Percentiles rank a stretch among this genome's conserved stretches.
Conservation (phyloP, 2,797 vertebrate genomes). For the Pempheris klunzingeri region DNA sequence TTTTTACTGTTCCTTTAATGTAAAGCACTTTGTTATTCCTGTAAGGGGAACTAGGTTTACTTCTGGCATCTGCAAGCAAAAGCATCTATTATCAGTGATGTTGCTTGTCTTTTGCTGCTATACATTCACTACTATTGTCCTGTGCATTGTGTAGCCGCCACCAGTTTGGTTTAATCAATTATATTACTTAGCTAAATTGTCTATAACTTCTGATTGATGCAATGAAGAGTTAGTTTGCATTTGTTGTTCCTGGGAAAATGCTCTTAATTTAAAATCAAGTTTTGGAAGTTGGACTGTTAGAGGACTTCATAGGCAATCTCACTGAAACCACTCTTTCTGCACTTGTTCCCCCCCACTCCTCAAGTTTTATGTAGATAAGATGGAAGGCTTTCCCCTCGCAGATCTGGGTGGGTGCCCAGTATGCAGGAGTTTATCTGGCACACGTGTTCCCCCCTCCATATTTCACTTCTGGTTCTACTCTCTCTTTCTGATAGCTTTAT, state of each 20-base stretch:
- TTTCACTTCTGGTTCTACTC: conserved; percentile 83
- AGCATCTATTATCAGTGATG: background rate
- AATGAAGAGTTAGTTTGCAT: background rate
- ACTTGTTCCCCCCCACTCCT: conserved; percentile 12
- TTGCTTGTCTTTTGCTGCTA: conserved; percentile 6
- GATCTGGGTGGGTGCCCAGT: conserved; percentile 76
- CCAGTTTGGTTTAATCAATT: conserved; percentile 13
- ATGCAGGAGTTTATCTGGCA: conserved; percentile 82
- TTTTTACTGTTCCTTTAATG: background rate
- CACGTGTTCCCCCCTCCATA: conserved; percentile 80
- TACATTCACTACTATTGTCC: conserved; percentile 1
- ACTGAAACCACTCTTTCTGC: conserved; percentile 47
- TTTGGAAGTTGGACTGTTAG: conserved; percentile 32
- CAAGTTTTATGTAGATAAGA: conserved; percentile 75
- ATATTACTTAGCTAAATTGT: conserved; percentile 8
- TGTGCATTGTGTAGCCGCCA: background rate
- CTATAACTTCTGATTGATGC: conserved; percentile 14
- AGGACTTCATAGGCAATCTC: conserved; percentile 45
- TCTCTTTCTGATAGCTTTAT: conserved; percentile 86
- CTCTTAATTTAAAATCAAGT: conserved; percentile 14
- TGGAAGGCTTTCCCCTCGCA: conserved; percentile 69
- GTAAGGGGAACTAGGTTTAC: background rate
- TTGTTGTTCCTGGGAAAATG: background rate
- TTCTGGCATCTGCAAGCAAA: background rate
- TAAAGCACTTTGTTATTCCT: background rate